Evolutionary conservation across 2,797 vertebrate genomes (phyloP).

Genomic region (Intellagama lesueurii): DNA sequence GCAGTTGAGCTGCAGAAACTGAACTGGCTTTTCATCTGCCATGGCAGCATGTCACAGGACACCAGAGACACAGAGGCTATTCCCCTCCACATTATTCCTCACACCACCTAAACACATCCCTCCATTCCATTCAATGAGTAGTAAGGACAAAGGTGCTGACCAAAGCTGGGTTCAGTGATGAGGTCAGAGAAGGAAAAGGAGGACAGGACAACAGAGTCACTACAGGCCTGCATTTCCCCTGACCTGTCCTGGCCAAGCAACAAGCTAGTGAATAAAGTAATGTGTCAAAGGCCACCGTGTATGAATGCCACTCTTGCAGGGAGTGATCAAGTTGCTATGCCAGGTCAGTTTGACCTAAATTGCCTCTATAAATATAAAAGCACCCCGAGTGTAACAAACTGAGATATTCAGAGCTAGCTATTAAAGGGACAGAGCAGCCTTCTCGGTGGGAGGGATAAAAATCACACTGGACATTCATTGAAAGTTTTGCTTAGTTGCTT

Average conservation of each 20-base stretch:
- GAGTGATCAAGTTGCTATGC: conserved; percentile 17
- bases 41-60: neutral
- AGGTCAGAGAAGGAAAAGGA: neutral
- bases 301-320: conserved; percentile 24
- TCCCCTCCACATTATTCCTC: neutral
- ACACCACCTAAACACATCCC: neutral
- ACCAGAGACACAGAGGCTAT: neutral
- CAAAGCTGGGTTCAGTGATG: neutral
- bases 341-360: conserved; percentile 38
- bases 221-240: conserved; percentile 3
- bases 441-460: neutral
- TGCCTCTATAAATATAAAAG: conserved; percentile 39
- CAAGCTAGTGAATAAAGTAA: conserved; percentile 11
- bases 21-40: neutral
- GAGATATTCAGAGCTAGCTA: neutral
- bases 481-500: conserved; percentile 10
- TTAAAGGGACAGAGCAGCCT: neutral
- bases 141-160: neutral
- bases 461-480: neutral
- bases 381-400: conserved; percentile 1
- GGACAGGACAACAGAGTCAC: conserved; percentile 10
- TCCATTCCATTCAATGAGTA: neutral
- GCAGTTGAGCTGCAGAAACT: neutral
- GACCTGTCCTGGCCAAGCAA: conserved; percentile 16
- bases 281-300: neutral